phyloP scores from a whole-genome alignment of 30 jellyfish, hydroid and myxozoan genomes.

The Hydractinia symbiolongicarpus region DNA sequence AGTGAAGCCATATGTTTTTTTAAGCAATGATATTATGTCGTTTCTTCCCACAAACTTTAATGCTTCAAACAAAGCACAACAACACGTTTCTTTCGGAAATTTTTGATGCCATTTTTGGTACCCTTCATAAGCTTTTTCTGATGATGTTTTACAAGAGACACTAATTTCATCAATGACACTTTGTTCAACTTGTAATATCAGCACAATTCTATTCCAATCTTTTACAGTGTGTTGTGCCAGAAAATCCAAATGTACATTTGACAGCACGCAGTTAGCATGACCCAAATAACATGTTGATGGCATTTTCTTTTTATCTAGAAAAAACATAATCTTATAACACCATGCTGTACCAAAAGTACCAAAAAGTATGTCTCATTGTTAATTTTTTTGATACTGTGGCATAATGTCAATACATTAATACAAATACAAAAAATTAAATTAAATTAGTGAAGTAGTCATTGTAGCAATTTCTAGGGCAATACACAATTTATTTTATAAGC shows the following conservation, averaged over 20 bases:
- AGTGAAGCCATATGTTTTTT: too few species aligned
- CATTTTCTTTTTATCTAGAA: too few species aligned
- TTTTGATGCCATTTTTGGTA: constrained; percentile 10
- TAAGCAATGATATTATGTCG: neutral
- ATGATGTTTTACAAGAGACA: neutral
- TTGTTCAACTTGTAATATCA: neutral
- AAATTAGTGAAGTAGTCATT: too few species aligned
- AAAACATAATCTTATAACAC: too few species aligned
- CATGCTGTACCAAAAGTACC: too few species aligned
- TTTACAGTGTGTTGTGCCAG: constrained; percentile 2
- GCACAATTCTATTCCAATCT: constrained; percentile 31
- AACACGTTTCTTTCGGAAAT: constrained; percentile 16
- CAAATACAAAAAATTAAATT: too few species aligned
- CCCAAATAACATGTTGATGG: constrained; percentile 2
- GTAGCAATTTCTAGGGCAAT: too few species aligned
- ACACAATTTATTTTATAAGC: too few species aligned
- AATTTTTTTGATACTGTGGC: too few species aligned
- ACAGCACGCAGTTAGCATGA: constrained; percentile 10
- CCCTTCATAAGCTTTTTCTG: constrained; percentile 34
- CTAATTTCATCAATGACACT: neutral
- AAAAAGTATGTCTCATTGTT: too few species aligned
- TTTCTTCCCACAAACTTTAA: constrained; percentile 10
- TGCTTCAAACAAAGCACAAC: constrained; percentile 18
- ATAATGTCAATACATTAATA: too few species aligned
- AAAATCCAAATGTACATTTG: neutral